phyloP scores from a whole-genome alignment of 2,888 invertebrate species.

The Drosophila cognata region DNA sequence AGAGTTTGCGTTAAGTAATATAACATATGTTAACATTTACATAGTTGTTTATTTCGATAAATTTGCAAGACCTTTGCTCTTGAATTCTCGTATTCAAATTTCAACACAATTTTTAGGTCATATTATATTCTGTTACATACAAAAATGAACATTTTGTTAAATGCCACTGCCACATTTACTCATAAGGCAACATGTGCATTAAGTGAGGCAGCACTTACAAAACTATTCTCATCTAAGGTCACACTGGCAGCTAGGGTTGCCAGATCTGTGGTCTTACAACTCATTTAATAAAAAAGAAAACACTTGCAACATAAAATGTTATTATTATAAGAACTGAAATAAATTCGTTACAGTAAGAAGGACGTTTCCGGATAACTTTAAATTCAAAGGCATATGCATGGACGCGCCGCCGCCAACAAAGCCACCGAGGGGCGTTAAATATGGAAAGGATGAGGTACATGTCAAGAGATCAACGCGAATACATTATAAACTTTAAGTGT shows the following conservation, averaged over 20 bases:
- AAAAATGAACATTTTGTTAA: background rate
- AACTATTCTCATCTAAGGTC: slow-evolving; percentile 7
- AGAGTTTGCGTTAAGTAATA: background rate
- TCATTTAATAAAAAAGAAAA: slow-evolving; percentile 44
- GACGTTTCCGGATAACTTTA: slow-evolving; percentile 47
- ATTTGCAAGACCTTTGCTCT: background rate
- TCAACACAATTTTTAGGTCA: background rate
- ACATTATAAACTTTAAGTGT: background rate
- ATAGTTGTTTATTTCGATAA: background rate
- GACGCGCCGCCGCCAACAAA: slow-evolving; percentile 90
- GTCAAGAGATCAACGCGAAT: slow-evolving; percentile 10
- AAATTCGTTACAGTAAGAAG: slow-evolving; percentile 26
- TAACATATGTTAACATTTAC: background rate
- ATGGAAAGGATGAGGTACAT: slow-evolving; percentile 92
- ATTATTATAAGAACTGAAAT: slow-evolving; percentile 20
- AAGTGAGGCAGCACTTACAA: background rate
- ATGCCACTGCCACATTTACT: slow-evolving; percentile 19
- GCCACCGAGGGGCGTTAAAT: slow-evolving; percentile 94
- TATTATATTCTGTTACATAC: background rate
- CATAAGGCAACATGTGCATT: background rate
- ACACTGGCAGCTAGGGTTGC: slow-evolving; percentile 38
- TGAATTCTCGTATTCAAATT: background rate
- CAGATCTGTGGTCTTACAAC: slow-evolving; percentile 22
- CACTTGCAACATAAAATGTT: slow-evolving; percentile 46
- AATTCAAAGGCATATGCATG: slow-evolving; percentile 84